Percentiles rank a stretch among this genome's conserved stretches.
phyloP scores from a whole-genome alignment of 2,888 invertebrate species.

The Pachydiplax longipennis region DNA sequence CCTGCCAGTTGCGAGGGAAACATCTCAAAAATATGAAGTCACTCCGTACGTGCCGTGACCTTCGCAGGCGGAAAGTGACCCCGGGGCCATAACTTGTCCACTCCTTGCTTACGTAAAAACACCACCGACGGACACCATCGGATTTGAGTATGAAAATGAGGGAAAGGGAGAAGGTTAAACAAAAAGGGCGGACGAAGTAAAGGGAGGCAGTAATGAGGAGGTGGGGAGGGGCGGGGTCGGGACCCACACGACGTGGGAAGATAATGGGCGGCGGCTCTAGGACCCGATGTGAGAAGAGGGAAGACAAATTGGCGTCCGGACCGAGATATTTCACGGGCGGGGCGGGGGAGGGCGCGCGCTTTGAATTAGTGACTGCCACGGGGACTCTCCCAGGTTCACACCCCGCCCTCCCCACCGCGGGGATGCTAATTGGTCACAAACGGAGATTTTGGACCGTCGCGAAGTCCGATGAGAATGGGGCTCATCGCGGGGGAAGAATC shows the following conservation, averaged over 20 bases:
- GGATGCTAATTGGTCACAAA: conserved; percentile 37
- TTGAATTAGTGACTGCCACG: conserved; percentile 22
- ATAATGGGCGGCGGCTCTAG: background rate
- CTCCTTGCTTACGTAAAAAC: no score
- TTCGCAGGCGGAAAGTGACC: no score
- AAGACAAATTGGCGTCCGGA: conserved; percentile 31
- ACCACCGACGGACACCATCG: no score
- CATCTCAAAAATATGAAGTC: no score
- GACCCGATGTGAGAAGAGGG: conserved; percentile 26
- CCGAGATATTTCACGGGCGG: conserved; percentile 38
- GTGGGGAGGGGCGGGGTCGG: background rate
- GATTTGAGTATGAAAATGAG: no score
- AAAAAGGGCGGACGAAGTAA: background rate
- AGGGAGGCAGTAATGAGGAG: background rate
- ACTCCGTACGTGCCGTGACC: no score
- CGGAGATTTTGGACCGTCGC: no score
- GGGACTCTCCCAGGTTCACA: background rate
- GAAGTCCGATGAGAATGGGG: background rate
- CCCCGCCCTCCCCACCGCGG: background rate
- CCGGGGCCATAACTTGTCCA: no score
- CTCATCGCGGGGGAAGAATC: background rate
- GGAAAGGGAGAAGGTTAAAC: background rate
- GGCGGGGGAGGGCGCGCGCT: conserved; percentile 12
- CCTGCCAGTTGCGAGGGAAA: no score
- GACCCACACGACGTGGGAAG: background rate